Base-by-base conservation (phyloP, 2,113 vertebrate genomes). In the Ageneiosus marmoratus region DNA sequence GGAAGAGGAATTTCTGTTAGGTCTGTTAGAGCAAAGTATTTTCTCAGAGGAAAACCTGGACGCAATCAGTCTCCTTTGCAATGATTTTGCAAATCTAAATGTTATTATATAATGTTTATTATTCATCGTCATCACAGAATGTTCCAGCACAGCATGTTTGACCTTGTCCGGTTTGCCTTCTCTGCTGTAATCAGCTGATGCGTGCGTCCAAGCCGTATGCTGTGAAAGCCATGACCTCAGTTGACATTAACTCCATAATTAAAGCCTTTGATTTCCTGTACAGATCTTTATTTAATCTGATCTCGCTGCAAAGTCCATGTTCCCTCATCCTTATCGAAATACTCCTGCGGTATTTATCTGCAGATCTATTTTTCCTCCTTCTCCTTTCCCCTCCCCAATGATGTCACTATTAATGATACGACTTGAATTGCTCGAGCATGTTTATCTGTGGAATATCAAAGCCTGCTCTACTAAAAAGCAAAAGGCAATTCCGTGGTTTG, bases 391-490 rank as follows among this genome's bases (percentile, higher is more conserved):
- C 11, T 13, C 7, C 13, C 22, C 24, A 60, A 58, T 53, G 32
- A 81, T 87, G 73, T 63, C 80, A 82, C 76, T 67, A 58, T 82
- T 83, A 84, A 79, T 76, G 89, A 93, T 90, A 91, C 89, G 86
- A 81, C 75, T 79, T 84, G 84, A 90, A 92, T 93, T 91, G 90
- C 83, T 91, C 72, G 90, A 90, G 89, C 87, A 85, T 91, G 90
- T 89, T 89, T 88, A 86, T 91, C 89, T 89, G 55, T 70, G 46
- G 77, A 16, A 89, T 91, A 92, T 92, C 91, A 93, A 93, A 93
- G 92, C 69, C 75, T 3, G 41, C 84, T 83, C 88, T 67, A 58
- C 50, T 84, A 32, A 85, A 89, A 76, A 56, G 79, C 69, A 75
- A 82, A 84, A 77, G 63, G 78, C 76, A 81, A 85, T 82, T 79